Conservation (phyloP, 1,140 invertebrate genomes). For the Drosophila burlai region DNA sequence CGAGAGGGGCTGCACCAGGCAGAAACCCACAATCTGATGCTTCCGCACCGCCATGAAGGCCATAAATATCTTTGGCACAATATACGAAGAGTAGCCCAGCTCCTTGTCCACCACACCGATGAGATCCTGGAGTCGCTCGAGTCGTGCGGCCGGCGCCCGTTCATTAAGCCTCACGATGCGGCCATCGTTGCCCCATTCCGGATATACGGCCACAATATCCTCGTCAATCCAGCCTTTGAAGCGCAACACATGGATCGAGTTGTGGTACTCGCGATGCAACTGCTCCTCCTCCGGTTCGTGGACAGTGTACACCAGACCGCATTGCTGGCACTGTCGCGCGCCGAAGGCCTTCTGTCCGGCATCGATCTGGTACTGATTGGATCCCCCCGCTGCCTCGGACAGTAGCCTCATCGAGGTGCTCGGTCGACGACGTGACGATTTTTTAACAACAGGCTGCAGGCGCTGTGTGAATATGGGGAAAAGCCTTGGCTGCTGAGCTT, state of each 20-base stretch:
- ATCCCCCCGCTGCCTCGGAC: constrained; percentile 56
- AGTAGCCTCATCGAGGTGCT: constrained; percentile 15
- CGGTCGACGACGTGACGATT: constrained; percentile 38
- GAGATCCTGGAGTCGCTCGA: constrained; percentile 89
- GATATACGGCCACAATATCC: constrained; percentile 86
- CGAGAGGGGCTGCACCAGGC: constrained; percentile 89
- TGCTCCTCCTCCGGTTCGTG: constrained; percentile 93
- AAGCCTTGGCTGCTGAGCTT: constrained; percentile 39
- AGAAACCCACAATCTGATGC: constrained; percentile 90
- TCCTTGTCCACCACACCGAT: constrained; percentile 91
- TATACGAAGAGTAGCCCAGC: constrained; percentile 88
- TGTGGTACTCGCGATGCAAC: constrained; percentile 92
- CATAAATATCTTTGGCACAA: constrained; percentile 74
- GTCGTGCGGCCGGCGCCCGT: constrained; percentile 87
- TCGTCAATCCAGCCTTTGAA: constrained; percentile 94
- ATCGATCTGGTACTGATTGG: constrained; percentile 91
- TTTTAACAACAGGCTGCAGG: constrained; percentile 52
- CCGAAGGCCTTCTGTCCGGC: constrained; percentile 94
- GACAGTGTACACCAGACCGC: constrained; percentile 91
- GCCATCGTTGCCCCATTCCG: constrained; percentile 85
- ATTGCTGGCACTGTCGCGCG: constrained; percentile 90
- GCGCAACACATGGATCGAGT: constrained; percentile 85
- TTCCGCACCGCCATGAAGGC: constrained; percentile 90
- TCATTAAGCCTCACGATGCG: constrained; percentile 89
- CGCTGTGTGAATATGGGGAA: constrained; percentile 73